phyloP scores from a whole-genome alignment of 2,888 invertebrate genomes.

The Platycheirus albimanus region DNA sequence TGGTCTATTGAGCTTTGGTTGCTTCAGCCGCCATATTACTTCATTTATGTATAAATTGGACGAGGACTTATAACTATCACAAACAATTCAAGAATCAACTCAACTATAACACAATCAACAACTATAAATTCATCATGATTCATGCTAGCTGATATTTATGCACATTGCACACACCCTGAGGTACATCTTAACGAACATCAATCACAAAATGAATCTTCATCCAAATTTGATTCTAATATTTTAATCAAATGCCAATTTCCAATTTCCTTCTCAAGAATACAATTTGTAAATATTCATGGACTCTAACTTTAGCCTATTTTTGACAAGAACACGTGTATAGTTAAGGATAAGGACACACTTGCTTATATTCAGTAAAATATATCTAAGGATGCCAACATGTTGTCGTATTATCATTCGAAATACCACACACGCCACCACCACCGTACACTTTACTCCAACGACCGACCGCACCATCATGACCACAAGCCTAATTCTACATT shows the following conservation, averaged over 20 bases:
- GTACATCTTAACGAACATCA: background rate
- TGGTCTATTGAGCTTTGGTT: too few species aligned
- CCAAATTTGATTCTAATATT: slow-evolving; percentile 23
- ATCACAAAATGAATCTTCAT: background rate
- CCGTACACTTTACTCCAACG: background rate
- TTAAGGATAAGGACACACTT: background rate
- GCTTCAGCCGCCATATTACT: too few species aligned
- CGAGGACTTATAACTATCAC: too few species aligned
- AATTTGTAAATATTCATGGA: slow-evolving; percentile 58
- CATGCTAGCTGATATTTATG: too few species aligned
- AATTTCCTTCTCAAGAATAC: slow-evolving; percentile 28
- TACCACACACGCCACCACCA: slow-evolving; percentile 6
- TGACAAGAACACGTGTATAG: slow-evolving; percentile 62
- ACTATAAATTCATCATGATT: background rate
- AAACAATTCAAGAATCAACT: too few species aligned
- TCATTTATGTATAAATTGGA: too few species aligned
- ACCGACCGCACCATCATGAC: slow-evolving; percentile 14
- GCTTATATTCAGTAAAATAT: background rate
- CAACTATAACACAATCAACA: background rate
- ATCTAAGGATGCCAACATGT: slow-evolving; percentile 4
- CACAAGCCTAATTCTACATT: slow-evolving; percentile 49
- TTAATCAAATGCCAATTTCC: slow-evolving; percentile 56
- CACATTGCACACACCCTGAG: background rate
- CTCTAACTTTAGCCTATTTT: slow-evolving; percentile 31
- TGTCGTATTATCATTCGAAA: slow-evolving; percentile 27